These are phyloP conservation scores for Ammodramus savannarum DNA, from an alignment of 2,113 vertebrate genomes.

Conservation along the genomic window DNA sequence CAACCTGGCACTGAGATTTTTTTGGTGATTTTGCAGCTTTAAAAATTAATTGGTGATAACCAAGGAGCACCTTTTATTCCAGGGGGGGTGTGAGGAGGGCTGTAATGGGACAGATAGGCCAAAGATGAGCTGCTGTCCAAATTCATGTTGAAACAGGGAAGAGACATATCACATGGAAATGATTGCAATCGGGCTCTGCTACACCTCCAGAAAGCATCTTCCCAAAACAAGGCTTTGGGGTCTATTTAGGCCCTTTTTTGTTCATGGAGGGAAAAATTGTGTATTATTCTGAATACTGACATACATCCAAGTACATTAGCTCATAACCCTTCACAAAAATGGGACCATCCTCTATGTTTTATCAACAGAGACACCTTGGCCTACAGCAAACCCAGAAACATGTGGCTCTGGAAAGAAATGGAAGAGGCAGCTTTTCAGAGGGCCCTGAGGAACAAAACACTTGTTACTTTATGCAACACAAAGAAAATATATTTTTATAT, in stretches of 20 bases:
- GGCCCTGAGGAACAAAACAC: not conserved
- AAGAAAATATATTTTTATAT: not conserved
- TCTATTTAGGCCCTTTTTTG: not conserved
- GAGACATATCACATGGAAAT: not conserved
- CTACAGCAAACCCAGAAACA: not conserved
- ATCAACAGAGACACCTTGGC: not conserved
- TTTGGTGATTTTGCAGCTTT: not conserved
- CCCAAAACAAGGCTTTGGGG: not conserved
- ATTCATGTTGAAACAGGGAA: not conserved
- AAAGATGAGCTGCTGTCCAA: not conserved
- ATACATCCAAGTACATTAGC: not conserved
- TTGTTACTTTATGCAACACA: not conserved
- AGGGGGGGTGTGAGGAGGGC: too few species aligned
- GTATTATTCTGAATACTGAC: not conserved
- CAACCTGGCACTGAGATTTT: not conserved
- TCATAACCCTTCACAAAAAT: not conserved
- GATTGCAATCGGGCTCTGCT: not conserved
- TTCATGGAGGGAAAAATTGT: rapidly evolving
- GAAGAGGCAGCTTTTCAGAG: not conserved
- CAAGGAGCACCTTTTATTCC: not conserved
- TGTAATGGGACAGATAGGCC: not conserved
- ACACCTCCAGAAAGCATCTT: not conserved
- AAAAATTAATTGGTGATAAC: not conserved
- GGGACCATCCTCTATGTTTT: not conserved
- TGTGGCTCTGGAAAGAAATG: not conserved